Conservation (phyloP, 2,113 vertebrate genomes). For the Pluvialis apricaria region DNA sequence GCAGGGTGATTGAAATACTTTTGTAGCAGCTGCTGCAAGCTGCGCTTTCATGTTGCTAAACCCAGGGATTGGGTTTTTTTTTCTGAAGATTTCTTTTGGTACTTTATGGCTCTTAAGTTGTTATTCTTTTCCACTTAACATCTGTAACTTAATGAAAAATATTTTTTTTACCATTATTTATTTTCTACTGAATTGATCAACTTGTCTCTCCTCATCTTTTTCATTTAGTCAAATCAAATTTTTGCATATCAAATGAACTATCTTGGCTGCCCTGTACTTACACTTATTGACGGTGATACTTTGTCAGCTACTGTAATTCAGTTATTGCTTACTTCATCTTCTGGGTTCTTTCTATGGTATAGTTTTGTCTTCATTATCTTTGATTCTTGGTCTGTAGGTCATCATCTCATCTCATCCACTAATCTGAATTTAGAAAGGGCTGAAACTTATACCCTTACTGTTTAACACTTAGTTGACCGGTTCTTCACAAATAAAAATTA, state of each 20-base stretch:
- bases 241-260: background rate
- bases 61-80: background rate
- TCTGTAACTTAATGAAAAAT: background rate
- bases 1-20: background rate
- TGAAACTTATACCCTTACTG: background rate
- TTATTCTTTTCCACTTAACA: background rate
- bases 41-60: background rate
- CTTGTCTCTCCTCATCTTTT: background rate
- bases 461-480: background rate
- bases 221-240: background rate
- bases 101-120: background rate
- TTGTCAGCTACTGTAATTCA: background rate
- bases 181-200: background rate
- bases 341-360: background rate
- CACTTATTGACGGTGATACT: background rate
- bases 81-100: background rate
- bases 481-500: background rate
- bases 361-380: background rate
- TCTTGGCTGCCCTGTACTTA: background rate
- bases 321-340: background rate
- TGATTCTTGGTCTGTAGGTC: background rate
- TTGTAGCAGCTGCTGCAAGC: constrained; percentile 9
- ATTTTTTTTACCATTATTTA: background rate
- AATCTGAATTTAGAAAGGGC: background rate
- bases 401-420: background rate